Base-by-base conservation (phyloP, 2,888 invertebrate species). In the Brachypalpus laphriformis region DNA sequence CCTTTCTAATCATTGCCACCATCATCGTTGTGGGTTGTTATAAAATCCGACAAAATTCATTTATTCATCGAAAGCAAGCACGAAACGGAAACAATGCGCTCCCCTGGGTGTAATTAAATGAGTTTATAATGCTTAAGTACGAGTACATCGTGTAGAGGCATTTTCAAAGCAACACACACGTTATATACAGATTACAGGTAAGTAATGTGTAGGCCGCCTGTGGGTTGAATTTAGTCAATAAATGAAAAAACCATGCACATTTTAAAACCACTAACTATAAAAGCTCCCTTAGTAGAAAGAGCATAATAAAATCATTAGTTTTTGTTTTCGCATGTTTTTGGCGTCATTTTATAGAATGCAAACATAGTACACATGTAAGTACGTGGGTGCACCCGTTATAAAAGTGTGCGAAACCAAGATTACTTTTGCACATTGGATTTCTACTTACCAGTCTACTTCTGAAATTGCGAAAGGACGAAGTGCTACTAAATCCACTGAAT, bases 91-190 rank as follows among this genome's bases (percentile, higher is more conserved):
- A 83, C 83, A 83, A 83, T 80, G 74, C 66, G 72, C 74, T 83
- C 68, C 80, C 80, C 42, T 68, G 80, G 74, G 83, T 80, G 83
- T 78, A 83, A 83, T 83, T 83, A 80, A 77, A 74, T 74, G 78
- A 80, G 80, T 78, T 83, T 80, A 74, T 78, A 83, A 78, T 80
- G 68, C 72, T 66, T 68, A 74, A 83, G 72, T 82, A 82, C 72
- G 68, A 83, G 72, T 80, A 83, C 74, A 42, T 66, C 74, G 56
- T 22, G 45, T 25, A 61, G 66, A 61, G 74, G 51, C 59, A 31
- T 72, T 65, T 51, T 40, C 40, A 65, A 65, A 45, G 37, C 61
- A 54, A 31, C 57, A 34, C 49, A 65, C 40, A 63, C 16, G 22
- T 34, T 22, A 45, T 42, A 18, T 25, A 20, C n/a, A 56, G 37